These are phyloP conservation scores for Balaenoptera acutorostrata DNA, from an alignment of 2,113 vertebrate genomes.

Conservation along the genomic window DNA sequence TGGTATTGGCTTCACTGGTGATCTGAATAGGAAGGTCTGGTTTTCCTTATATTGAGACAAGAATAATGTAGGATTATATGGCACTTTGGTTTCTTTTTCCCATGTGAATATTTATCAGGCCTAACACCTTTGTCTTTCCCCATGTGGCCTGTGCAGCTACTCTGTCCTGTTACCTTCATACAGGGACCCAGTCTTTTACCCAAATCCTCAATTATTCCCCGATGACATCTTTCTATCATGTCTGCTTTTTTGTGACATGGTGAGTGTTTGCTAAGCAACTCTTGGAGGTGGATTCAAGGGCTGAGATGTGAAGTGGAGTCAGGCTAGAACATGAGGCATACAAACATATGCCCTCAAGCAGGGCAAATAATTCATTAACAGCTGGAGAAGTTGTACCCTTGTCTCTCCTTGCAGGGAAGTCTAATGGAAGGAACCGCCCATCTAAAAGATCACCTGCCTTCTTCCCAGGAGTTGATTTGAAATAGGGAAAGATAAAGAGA, in stretches of 20 bases:
- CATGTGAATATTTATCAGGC: not conserved
- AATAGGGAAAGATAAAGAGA: not conserved
- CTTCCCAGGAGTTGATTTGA: not conserved
- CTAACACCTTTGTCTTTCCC: not conserved
- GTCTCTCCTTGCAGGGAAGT: not conserved
- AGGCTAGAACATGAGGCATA: not conserved
- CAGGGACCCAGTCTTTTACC: not conserved
- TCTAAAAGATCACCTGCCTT: not conserved
- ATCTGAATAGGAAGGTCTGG: not conserved
- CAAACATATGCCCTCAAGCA: not conserved
- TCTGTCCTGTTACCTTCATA: not conserved
- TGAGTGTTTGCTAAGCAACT: not conserved
- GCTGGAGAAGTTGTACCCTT: not conserved
- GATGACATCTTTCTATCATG: not conserved
- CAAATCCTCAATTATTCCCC: not conserved
- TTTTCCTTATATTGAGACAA: not conserved
- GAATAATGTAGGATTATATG: not conserved
- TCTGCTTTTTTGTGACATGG: not conserved
- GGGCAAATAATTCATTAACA: not conserved
- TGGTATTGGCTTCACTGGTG: not conserved
- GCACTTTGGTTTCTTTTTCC: not conserved
- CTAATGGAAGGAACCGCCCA: not conserved
- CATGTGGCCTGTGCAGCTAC: not conserved
- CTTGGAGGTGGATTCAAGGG: not conserved
- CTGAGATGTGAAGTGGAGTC: not conserved